Evolutionary conservation across 2,888 invertebrate species (phyloP).

Genomic region (Rhaphigaster nebulosa): DNA sequence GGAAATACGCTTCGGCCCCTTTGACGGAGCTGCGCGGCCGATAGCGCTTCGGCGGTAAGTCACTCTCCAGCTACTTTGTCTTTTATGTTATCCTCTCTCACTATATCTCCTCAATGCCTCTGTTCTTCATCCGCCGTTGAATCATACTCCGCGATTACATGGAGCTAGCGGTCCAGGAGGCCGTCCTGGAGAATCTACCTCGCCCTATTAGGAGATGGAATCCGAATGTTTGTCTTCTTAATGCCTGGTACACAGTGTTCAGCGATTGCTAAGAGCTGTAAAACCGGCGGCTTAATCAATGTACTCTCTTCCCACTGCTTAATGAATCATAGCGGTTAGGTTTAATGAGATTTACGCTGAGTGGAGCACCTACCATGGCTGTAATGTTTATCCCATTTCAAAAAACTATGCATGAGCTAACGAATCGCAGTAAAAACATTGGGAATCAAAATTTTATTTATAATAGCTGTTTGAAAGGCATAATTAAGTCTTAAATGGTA

Average conservation of each 20-base stretch:
- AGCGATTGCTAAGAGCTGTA: neutral
- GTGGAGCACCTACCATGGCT: neutral
- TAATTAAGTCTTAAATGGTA: too few relatives aligned
- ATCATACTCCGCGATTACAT: constrained; percentile 10
- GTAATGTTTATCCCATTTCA: neutral
- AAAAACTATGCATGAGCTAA: too few relatives aligned
- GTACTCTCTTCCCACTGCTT: neutral
- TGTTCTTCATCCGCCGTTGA: neutral
- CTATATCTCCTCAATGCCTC: neutral
- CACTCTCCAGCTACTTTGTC: neutral
- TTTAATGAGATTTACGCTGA: neutral
- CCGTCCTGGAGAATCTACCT: neutral
- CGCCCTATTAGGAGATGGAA: constrained; percentile 21
- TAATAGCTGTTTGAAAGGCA: too few relatives aligned
- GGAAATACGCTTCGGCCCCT: constrained; percentile 34
- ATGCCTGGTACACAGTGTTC: neutral
- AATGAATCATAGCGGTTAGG: neutral
- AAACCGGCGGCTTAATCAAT: constrained; percentile 1
- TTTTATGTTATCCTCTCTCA: constrained; percentile 14
- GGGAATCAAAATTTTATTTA: too few relatives aligned
- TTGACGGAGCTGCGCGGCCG: neutral
- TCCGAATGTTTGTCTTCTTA: constrained; percentile 36
- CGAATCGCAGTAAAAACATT: neutral
- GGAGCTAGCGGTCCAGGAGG: neutral
- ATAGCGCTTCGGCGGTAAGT: neutral